Evolutionary conservation across 2,888 invertebrate species (phyloP).

Genomic region (Agriopis leucophaearia): DNA sequence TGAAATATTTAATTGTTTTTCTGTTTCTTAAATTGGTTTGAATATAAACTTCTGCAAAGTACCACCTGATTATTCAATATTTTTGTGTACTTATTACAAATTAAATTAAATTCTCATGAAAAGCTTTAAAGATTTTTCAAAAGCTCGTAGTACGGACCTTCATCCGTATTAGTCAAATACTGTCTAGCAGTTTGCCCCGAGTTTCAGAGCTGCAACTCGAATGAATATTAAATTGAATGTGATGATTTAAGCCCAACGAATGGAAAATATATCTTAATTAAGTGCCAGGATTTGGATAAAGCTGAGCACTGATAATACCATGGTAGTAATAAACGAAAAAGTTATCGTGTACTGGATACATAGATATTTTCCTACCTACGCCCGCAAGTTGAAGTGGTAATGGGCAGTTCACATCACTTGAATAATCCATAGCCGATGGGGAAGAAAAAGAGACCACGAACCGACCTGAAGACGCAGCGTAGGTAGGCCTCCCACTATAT

Average conservation of each 20-base stretch:
- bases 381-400: too few species aligned
- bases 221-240: slow-evolving; percentile 42
- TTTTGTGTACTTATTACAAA: background rate
- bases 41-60: too few species aligned
- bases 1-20: too few species aligned
- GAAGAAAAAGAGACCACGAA: too few species aligned
- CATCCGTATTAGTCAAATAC: slow-evolving; percentile 45
- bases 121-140: background rate
- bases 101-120: too few species aligned
- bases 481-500: too few species aligned
- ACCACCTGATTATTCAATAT: too few species aligned
- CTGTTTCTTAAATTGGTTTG: too few species aligned
- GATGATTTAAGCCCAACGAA: slow-evolving; percentile 30
- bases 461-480: too few species aligned
- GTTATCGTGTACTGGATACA: background rate
- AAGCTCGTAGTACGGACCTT: slow-evolving; percentile 24
- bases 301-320: slow-evolving; percentile 2
- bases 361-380: too few species aligned
- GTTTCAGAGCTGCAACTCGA: slow-evolving; percentile 35
- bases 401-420: too few species aligned
- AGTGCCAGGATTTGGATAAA: slow-evolving; percentile 3
- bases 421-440: too few species aligned
- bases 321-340: background rate
- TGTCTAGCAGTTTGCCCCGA: slow-evolving; percentile 41
- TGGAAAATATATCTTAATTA: slow-evolving; percentile 20